A percentile compares a stretch with the other conserved stretches of the same genome.
These are phyloP conservation scores for Pelusios castaneus DNA, from an alignment of 2,113 vertebrate species.

Conservation along the genomic window DNA sequence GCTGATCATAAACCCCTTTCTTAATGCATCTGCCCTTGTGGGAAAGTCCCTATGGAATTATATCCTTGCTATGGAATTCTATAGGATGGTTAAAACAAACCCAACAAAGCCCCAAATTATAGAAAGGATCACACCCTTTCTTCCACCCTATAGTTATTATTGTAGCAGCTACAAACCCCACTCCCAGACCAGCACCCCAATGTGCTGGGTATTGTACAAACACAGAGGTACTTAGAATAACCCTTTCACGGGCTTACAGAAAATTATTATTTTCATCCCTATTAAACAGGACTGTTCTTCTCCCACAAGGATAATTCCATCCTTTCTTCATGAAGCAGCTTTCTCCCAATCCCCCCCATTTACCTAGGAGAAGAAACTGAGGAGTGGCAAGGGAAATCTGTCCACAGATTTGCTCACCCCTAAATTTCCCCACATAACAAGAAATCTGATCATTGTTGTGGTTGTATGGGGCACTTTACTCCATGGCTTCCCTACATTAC, in stretches of 20 bases:
- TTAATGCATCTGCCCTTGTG: background rate
- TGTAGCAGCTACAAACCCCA: background rate
- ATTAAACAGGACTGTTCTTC: slow-evolving; percentile 14
- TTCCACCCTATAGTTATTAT: background rate
- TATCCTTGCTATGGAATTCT: background rate
- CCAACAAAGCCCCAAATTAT: background rate
- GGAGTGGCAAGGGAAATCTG: background rate
- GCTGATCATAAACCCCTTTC: slow-evolving; percentile 21
- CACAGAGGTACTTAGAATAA: slow-evolving; percentile 21
- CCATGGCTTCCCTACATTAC: background rate
- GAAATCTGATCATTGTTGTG: background rate
- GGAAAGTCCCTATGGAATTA: background rate
- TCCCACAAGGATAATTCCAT: slow-evolving; percentile 1
- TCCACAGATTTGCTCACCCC: rapidly evolving
- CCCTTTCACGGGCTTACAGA: slow-evolving; percentile 3
- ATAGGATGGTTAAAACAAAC: background rate
- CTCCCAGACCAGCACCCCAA: background rate
- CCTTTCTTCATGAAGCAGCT: slow-evolving; percentile 19
- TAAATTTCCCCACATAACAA: background rate
- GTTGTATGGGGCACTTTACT: background rate
- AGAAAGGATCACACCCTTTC: background rate
- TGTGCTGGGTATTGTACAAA: background rate
- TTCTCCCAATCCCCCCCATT: background rate
- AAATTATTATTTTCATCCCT: background rate
- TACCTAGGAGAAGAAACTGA: background rate